Conservation (phyloP, 2,888 invertebrate species). For the Dione juno region DNA sequence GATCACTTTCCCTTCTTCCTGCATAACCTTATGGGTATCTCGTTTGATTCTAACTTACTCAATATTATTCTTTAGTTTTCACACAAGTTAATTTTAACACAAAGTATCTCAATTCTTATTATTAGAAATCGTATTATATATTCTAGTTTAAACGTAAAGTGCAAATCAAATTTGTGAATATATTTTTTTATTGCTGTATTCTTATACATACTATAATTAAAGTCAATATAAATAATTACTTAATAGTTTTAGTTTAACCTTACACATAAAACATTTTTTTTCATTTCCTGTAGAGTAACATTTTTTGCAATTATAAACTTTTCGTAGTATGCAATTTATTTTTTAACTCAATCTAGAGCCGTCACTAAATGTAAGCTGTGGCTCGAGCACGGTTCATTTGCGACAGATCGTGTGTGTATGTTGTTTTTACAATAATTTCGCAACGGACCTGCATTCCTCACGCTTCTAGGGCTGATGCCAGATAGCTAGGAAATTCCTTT, state of each 20-base stretch:
- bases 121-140: too few relatives aligned
- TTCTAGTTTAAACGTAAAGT: too few relatives aligned
- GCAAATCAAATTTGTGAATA: too few relatives aligned
- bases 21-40: conserved; percentile 38
- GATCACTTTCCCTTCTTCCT: conserved; percentile 49
- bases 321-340: not conserved
- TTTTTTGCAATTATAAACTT: not conserved
- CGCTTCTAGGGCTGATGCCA: conserved; percentile 3
- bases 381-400: conserved; percentile 24
- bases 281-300: not conserved
- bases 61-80: too few relatives aligned
- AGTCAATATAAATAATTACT: too few relatives aligned
- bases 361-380: conserved; percentile 4
- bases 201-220: too few relatives aligned
- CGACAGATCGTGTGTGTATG: conserved; percentile 32
- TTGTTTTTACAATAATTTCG: conserved; percentile 30
- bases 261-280: not conserved
- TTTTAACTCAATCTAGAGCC: not conserved
- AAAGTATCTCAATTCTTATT: too few relatives aligned
- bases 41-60: not conserved
- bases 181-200: too few relatives aligned
- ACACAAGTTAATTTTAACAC: too few relatives aligned
- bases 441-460: conserved; percentile 23
- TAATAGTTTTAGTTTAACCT: too few relatives aligned
- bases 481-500: not conserved